phyloP scores from a whole-genome alignment of 1,140 invertebrate genomes.

The Oryzaephilus surinamensis region DNA sequence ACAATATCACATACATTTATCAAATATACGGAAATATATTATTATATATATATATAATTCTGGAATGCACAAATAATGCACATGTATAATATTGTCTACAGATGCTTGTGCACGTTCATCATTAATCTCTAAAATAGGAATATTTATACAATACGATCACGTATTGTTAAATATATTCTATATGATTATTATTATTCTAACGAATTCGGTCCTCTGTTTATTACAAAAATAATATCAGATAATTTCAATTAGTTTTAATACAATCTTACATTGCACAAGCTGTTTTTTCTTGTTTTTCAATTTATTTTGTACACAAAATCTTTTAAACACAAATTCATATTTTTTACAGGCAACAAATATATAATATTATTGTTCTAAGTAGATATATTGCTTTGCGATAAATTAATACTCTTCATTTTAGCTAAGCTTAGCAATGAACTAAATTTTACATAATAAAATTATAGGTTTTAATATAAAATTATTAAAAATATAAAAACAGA shows the following conservation, averaged over 20 bases:
- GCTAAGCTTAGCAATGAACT: slow-evolving; percentile 12
- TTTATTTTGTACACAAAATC: slow-evolving; percentile 7
- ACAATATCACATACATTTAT: slow-evolving; percentile 31
- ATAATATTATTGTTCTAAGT: slow-evolving; percentile 17
- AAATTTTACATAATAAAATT: too few species aligned
- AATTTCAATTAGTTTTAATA: background rate
- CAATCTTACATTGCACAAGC: slow-evolving; percentile 1
- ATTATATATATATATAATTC: too few species aligned
- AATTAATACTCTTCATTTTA: slow-evolving; percentile 13
- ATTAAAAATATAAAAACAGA: slow-evolving; percentile 5
- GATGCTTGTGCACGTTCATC: slow-evolving; percentile 19
- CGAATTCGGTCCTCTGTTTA: slow-evolving; percentile 15
- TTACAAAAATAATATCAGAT: slow-evolving; percentile 22
- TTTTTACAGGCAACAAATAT: slow-evolving; percentile 14
- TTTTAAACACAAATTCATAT: slow-evolving; percentile 11
- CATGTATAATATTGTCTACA: slow-evolving; percentile 25
- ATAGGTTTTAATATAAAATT: too few species aligned
- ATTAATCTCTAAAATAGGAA: too few species aligned
- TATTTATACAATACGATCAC: too few species aligned
- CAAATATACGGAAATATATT: slow-evolving; percentile 28
- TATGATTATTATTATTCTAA: slow-evolving; percentile 7
- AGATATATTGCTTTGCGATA: slow-evolving; percentile 12
- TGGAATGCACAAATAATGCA: slow-evolving; percentile 29
- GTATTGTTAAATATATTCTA: too few species aligned
- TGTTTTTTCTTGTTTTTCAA: slow-evolving; percentile 5